Conservation (phyloP, 1,140 invertebrate genomes). For the Ectropis grisescens region DNA sequence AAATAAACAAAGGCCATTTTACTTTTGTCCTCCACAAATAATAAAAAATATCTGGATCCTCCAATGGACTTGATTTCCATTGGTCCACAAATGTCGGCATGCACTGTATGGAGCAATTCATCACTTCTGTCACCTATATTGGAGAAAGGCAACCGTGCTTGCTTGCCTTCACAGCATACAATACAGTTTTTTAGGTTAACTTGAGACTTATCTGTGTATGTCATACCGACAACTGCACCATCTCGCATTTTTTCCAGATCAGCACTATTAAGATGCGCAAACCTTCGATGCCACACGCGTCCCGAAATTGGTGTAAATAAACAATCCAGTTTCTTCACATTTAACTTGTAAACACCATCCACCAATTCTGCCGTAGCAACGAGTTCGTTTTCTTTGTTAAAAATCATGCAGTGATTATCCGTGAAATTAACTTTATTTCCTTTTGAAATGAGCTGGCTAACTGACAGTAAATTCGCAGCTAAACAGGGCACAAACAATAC, state of each 20-base stretch:
- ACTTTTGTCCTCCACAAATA: background rate
- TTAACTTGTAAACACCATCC: constrained; percentile 12
- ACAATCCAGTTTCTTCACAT: constrained; percentile 2
- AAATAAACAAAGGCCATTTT: constrained; percentile 1
- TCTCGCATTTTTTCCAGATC: constrained; percentile 7
- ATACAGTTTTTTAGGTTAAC: background rate
- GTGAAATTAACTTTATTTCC: constrained; percentile 12
- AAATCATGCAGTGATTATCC: constrained; percentile 9
- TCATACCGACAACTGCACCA: constrained; percentile 4
- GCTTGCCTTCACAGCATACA: background rate
- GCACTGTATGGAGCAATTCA: background rate
- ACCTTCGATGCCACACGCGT: constrained; percentile 6
- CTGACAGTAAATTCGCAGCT: constrained; percentile 13
- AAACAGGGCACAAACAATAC: constrained; percentile 11
- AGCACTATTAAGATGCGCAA: constrained; percentile 7
- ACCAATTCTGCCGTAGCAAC: constrained; percentile 7
- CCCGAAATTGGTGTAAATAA: constrained; percentile 8
- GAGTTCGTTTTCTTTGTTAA: constrained; percentile 9
- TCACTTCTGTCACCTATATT: background rate
- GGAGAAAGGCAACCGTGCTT: background rate
- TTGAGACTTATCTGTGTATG: background rate
- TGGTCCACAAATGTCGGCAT: background rate
- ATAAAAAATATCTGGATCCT: background rate
- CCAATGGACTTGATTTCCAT: background rate
- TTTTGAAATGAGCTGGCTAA: constrained; percentile 11